Percentiles rank a stretch among this genome's conserved stretches.
phyloP scores from a whole-genome alignment of 2,888 invertebrate genomes.

The Pheosia tremula region DNA sequence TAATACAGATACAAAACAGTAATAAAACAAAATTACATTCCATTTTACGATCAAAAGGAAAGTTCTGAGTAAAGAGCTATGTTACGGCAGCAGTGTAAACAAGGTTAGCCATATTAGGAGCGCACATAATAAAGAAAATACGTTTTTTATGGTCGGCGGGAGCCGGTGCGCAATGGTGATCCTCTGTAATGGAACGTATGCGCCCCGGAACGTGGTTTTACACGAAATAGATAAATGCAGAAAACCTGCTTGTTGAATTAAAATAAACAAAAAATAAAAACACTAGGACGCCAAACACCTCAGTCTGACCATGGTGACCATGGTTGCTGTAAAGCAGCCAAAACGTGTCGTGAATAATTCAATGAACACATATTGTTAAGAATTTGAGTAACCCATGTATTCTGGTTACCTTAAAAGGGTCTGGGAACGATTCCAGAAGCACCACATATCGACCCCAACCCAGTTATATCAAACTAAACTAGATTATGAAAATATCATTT shows the following conservation, averaged over 20 bases:
- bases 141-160: constrained; percentile 57
- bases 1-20: neutral
- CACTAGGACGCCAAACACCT: too few relatives aligned
- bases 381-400: too few relatives aligned
- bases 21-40: constrained; percentile 4
- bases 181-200: constrained; percentile 68
- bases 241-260: constrained; percentile 13
- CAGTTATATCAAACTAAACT: too few relatives aligned
- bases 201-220: constrained; percentile 30
- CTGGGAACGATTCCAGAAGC: too few relatives aligned
- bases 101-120: constrained; percentile 60
- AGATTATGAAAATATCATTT: too few relatives aligned
- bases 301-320: too few relatives aligned
- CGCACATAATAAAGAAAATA: constrained; percentile 63
- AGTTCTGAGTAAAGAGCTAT: constrained; percentile 56
- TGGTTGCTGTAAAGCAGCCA: too few relatives aligned
- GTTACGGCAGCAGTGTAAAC: constrained; percentile 52
- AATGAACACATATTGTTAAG: too few relatives aligned
- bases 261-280: too few relatives aligned
- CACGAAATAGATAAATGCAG: constrained; percentile 62
- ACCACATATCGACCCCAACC: too few relatives aligned
- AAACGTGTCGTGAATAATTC: too few relatives aligned
- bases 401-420: too few relatives aligned
- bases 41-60: constrained; percentile 35
- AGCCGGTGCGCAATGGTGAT: constrained; percentile 56